Base-by-base conservation (phyloP, 64 coral and sea anemone species). In the Orbicella faveolata region DNA sequence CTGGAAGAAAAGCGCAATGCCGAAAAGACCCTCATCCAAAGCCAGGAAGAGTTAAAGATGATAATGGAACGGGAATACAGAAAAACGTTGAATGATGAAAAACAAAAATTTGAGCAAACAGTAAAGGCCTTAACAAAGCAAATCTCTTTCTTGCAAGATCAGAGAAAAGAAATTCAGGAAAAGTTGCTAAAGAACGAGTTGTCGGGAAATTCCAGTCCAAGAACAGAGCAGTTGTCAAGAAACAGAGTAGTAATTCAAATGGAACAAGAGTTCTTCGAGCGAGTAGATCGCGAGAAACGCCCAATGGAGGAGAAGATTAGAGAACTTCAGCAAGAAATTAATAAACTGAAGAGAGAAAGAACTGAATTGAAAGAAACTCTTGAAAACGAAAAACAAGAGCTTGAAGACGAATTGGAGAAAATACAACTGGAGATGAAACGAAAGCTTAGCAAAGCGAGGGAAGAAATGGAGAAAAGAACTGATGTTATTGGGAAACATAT, bases 111-210 rank as follows among this genome's bases (percentile, higher is more conserved):
- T 83, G 95, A 97, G 61, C 86, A 93, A 84, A 97, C 95, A 20
- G 73, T 97, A 20, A 85, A 90, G 44, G 83, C 65, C 9, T 87
- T 97, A 34, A 94, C 78, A 12, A 90, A 79, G 48, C 95, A 97
- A 75, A 93, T 97, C 17, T 67, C 83, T 59, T 94, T 79, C 62
- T 84, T 97, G 78, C 95, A 97, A 78, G 89, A 97, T 73, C 92
- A 97, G 37, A 83, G 95, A 51, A 94, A 82, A 85, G 82, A 97
- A 81, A 97, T 97, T 72, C 95, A 97, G 91, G 73, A 73, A n/a
- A 97, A 91, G 55, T 53, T 97, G 20, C 74, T 89, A 9, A 91
- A 53, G 75, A 90, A 88, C 33, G 92, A 88, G 17, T 21, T 57
- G 10, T 68, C 52, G 1, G 80, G 72, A 15, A 87, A 89, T 51